These are phyloP conservation scores for Sabellastarte sp. DNA, from an alignment of 2,888 invertebrate species.

Conservation along the genomic window DNA sequence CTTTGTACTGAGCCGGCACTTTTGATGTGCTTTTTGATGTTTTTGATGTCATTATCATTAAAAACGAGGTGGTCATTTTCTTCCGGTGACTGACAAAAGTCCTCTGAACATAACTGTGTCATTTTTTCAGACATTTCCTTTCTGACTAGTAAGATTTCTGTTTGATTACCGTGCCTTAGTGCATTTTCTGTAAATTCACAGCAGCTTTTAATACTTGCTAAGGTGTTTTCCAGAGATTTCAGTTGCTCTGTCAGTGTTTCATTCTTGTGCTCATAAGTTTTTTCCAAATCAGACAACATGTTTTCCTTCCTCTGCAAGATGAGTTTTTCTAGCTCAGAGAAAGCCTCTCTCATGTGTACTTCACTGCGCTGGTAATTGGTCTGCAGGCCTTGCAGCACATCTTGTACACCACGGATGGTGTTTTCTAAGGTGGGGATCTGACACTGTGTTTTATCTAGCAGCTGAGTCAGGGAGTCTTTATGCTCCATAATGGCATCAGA, in stretches of 20 bases:
- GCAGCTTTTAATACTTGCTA: conserved; percentile 58
- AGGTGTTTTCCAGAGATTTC: conserved; percentile 54
- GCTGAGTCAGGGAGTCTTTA: conserved; percentile 40
- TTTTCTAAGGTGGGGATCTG: conserved; percentile 52
- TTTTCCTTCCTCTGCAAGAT: conserved; percentile 51
- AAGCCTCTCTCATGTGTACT: conserved; percentile 49
- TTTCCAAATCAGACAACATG: conserved; percentile 52
- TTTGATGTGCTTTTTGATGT: conserved; percentile 43
- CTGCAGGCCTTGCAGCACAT: conserved; percentile 40
- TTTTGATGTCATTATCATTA: conserved; percentile 48
- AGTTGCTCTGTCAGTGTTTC: conserved; percentile 53
- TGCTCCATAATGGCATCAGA: conserved; percentile 61
- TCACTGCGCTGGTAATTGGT: conserved; percentile 37
- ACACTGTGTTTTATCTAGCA: conserved; percentile 50
- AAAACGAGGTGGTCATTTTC: conserved; percentile 56
- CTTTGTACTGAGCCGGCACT: conserved; percentile 54
- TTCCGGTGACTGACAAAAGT: conserved; percentile 49
- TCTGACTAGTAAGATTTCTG: conserved; percentile 61
- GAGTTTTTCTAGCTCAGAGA: conserved; percentile 49
- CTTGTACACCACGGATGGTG: conserved; percentile 47
- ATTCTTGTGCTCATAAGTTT: conserved; percentile 50
- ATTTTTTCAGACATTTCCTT: conserved; percentile 62
- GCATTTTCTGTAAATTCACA: conserved; percentile 62
- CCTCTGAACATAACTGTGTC: conserved; percentile 47
- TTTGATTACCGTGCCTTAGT: conserved; percentile 60